phyloP scores from a whole-genome alignment of 2,888 invertebrate genomes.

The Minunthozetes semirufus region DNA sequence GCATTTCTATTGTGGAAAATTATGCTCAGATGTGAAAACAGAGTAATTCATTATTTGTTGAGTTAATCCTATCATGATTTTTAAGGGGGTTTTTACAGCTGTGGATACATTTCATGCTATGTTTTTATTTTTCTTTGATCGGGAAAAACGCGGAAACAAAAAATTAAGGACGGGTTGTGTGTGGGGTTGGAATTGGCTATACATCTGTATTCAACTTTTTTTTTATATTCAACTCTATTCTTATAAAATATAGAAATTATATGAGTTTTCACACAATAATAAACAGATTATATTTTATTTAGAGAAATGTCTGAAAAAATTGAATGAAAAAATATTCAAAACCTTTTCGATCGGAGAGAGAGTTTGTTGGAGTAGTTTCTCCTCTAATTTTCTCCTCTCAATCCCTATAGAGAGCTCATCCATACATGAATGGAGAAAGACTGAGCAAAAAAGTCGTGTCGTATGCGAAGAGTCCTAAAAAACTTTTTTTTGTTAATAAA shows the following conservation, averaged over 20 bases:
- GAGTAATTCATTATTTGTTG: too few relatives aligned
- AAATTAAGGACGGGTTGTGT: background rate
- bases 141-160: slow-evolving; percentile 13
- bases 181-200: background rate
- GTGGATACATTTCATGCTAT: background rate
- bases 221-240: background rate
- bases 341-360: background rate
- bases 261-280: slow-evolving; percentile 18
- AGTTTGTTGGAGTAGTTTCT: background rate
- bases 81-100: background rate
- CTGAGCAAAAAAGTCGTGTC: background rate
- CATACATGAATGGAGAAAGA: slow-evolving; percentile 18
- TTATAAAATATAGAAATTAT: background rate
- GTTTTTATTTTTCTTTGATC: background rate
- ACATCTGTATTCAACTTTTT: background rate
- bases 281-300: slow-evolving; percentile 16
- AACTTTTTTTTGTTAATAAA: slow-evolving; percentile 27
- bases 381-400: slow-evolving; percentile 26
- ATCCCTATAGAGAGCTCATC: slow-evolving; percentile 26
- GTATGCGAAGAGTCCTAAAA: background rate
- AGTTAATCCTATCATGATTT: slow-evolving; percentile 7
- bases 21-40: too few relatives aligned
- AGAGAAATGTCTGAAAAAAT: background rate
- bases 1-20: too few relatives aligned
- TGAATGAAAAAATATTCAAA: background rate